These are phyloP conservation scores for Cistogaster globosa DNA, from an alignment of 2,888 invertebrate genomes.

Conservation along the genomic window DNA sequence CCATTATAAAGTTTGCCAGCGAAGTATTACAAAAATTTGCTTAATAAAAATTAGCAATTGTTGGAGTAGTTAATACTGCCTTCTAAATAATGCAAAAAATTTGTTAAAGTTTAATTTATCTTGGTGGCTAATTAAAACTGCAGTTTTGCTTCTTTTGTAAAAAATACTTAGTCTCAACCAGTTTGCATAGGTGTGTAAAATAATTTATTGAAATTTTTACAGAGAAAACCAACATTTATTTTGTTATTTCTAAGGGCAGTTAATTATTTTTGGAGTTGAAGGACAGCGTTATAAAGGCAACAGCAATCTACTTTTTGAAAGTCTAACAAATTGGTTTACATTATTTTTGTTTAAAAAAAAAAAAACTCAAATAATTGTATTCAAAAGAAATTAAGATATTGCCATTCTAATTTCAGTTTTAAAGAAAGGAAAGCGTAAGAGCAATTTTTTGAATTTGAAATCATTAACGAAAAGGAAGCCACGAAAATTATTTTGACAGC, in stretches of 20 bases:
- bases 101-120: constrained; percentile 23
- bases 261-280: not conserved
- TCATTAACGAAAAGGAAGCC: no score
- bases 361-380: no score
- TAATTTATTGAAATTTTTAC: constrained; percentile 8
- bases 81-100: constrained; percentile 9
- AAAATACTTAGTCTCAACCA: no score
- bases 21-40: not conserved
- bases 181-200: not conserved
- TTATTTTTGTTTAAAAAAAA: no score
- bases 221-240: not conserved
- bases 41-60: constrained; percentile 39
- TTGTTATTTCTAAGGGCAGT: no score
- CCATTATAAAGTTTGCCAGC: not conserved
- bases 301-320: not conserved
- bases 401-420: no score
- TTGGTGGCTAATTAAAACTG: constrained; percentile 38
- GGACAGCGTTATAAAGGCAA: no score
- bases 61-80: constrained; percentile 17
- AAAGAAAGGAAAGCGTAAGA: no score
- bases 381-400: no score
- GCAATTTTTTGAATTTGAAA: no score
- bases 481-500: no score
- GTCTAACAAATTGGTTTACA: constrained; percentile 29
- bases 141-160: not conserved